Evolutionary conservation across 2,113 vertebrate genomes (phyloP).

Genomic region (Epinephelus lanceolatus): DNA sequence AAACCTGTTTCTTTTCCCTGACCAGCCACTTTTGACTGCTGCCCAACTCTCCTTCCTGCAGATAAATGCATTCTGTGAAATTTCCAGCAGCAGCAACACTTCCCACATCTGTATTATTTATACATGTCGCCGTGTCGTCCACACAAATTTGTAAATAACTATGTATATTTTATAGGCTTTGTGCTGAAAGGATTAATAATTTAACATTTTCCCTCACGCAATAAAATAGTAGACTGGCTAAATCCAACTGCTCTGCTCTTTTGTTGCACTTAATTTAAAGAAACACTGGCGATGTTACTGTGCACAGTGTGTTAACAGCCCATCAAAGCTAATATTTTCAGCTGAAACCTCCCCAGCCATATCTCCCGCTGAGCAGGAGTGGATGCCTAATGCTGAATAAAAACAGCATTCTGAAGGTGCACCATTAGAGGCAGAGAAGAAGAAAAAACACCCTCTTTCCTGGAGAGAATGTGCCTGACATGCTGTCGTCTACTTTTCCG

Average conservation of each 20-base stretch:
- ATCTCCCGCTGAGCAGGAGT: conserved; percentile 30
- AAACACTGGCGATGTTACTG: not conserved
- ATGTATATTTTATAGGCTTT: conserved; percentile 79
- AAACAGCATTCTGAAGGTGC: conserved; percentile 41
- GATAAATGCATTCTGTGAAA: conserved; percentile 37
- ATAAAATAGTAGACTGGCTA: conserved; percentile 46
- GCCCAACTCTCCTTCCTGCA: conserved; percentile 21
- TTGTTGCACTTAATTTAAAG: conserved; percentile 22
- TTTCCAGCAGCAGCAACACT: conserved; percentile 57
- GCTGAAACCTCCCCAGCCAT: not conserved
- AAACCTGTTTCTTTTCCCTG: conserved; percentile 17
- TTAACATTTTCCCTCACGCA: conserved; percentile 65
- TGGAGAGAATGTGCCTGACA: conserved; percentile 32
- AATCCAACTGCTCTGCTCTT: conserved; percentile 31
- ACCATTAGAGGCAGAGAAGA: conserved; percentile 20
- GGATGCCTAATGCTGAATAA: conserved; percentile 43
- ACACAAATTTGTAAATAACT: conserved; percentile 75
- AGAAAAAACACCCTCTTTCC: conserved; percentile 17
- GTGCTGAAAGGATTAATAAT: conserved; percentile 77
- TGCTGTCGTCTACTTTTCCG: conserved; percentile 46
- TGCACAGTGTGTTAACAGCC: conserved; percentile 21
- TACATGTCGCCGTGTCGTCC: conserved; percentile 67
- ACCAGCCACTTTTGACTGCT: conserved; percentile 17
- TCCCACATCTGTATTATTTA: conserved; percentile 78
- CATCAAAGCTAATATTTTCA: conserved; percentile 48